Percentiles rank a stretch among this genome's conserved stretches.
These are phyloP conservation scores for Thalassarche chlororhynchos DNA, from an alignment of 2,113 vertebrate genomes.

Conservation along the genomic window DNA sequence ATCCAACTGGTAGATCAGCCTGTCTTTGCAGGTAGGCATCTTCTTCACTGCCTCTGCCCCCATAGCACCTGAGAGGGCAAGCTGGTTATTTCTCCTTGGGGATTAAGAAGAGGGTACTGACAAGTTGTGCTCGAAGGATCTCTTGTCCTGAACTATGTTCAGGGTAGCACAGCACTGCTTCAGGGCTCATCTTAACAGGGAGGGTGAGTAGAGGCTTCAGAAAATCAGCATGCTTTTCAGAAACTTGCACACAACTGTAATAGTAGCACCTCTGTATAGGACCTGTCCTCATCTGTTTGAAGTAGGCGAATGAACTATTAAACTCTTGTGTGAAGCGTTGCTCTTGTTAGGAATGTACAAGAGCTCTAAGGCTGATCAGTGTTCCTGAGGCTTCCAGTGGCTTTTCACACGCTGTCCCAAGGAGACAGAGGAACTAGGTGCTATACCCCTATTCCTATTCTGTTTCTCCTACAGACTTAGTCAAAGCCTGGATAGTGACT, in stretches of 20 bases:
- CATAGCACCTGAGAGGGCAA: background rate
- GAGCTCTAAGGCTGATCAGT: background rate
- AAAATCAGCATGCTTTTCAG: background rate
- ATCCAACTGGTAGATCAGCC: background rate
- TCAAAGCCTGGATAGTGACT: background rate
- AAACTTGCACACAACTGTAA: background rate
- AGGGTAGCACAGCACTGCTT: background rate
- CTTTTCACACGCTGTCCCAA: background rate
- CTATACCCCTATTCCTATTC: background rate
- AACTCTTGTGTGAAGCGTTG: background rate
- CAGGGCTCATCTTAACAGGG: background rate
- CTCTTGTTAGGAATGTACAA: background rate
- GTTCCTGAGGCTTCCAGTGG: background rate
- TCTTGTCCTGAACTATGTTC: background rate
- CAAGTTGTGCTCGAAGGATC: accelerated
- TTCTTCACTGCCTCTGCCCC: background rate
- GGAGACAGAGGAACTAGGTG: background rate
- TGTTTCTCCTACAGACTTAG: background rate
- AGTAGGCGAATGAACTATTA: background rate
- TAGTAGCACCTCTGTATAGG: no score
- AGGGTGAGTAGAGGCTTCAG: background rate
- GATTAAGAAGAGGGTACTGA: background rate
- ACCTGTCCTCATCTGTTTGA: background rate
- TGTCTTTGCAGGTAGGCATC: background rate
- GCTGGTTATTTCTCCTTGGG: background rate